A percentile compares a stretch with the other conserved stretches of the same genome.
Conservation (phyloP, 2,113 vertebrate species). For the Sitta europaea region DNA sequence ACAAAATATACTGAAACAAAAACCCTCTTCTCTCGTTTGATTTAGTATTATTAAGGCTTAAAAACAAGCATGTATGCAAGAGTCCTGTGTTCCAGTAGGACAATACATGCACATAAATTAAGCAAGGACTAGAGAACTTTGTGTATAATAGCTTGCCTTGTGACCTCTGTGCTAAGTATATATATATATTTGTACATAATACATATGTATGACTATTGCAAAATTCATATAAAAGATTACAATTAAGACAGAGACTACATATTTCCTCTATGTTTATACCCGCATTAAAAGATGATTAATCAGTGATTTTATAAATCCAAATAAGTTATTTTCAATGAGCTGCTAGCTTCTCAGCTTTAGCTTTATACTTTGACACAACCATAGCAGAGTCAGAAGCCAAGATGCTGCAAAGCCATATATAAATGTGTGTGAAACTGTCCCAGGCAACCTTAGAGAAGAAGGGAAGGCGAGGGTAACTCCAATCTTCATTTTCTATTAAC, state of each 20-base stretch:
- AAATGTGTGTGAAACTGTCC: background rate
- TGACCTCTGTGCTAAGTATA: background rate
- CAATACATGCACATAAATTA: background rate
- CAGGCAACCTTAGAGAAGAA: background rate
- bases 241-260: background rate
- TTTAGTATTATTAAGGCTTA: background rate
- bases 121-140: background rate
- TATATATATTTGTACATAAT: background rate
- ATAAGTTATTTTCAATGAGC: background rate
- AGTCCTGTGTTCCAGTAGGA: background rate
- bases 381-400: background rate
- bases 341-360: background rate
- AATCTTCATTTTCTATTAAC: conserved; percentile 2
- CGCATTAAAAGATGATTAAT: background rate
- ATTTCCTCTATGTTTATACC: background rate
- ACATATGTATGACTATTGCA: background rate
- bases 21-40: background rate
- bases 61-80: background rate
- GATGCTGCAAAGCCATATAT: background rate
- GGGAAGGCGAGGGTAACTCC: background rate
- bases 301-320: background rate
- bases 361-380: background rate
- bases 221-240: background rate
- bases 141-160: background rate
- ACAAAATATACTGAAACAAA: background rate